These are phyloP conservation scores for Columbina picui DNA, from an alignment of 2,113 vertebrate species.

Conservation along the genomic window DNA sequence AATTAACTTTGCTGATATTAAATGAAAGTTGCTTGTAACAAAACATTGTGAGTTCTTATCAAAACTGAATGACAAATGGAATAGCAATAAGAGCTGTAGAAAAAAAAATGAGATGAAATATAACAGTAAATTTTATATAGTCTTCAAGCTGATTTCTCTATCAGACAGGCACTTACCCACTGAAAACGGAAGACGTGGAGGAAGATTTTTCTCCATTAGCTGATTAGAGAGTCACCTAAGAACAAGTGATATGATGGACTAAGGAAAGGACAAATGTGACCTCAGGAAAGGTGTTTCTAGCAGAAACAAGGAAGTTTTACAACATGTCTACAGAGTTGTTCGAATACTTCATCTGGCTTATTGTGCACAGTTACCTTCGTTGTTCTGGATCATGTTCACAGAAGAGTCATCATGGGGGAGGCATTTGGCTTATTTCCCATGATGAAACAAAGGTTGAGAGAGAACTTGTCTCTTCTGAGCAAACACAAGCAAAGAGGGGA, in stretches of 20 bases:
- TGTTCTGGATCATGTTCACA: neutral
- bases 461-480: neutral
- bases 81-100: neutral
- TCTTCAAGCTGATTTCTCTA: neutral
- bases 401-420: neutral
- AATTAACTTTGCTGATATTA: neutral
- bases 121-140: neutral
- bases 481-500: neutral
- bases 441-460: fast-evolving
- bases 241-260: neutral
- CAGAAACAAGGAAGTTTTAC: neutral
- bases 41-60: neutral
- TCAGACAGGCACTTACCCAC: neutral
- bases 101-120: neutral
- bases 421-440: neutral
- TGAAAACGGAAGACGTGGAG: neutral
- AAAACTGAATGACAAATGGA: neutral
- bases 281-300: neutral
- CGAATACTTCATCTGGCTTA: neutral
- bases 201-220: neutral
- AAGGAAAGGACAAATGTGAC: neutral
- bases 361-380: neutral
- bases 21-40: neutral
- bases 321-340: neutral
- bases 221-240: neutral